Conservation (phyloP, 2,113 vertebrate species). For the Ailurus styani region DNA sequence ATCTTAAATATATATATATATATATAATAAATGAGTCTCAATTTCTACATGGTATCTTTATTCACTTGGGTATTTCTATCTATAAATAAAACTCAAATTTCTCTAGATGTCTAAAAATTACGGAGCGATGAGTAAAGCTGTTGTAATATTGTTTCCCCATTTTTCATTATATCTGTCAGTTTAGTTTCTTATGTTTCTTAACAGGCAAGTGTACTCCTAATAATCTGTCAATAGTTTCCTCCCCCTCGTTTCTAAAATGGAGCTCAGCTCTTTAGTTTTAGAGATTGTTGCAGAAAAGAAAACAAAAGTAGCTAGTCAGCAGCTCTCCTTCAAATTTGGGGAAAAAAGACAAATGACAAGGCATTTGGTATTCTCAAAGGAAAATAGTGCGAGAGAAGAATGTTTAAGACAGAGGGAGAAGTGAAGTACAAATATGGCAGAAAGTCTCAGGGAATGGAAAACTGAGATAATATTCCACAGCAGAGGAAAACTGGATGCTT, state of each 20-base stretch:
- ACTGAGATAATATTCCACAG: neutral
- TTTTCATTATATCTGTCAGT: neutral
- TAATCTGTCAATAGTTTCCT: neutral
- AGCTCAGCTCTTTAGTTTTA: neutral
- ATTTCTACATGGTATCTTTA: neutral
- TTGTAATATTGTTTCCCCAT: neutral
- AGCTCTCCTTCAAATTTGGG: neutral
- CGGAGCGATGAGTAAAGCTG: neutral
- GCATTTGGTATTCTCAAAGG: neutral
- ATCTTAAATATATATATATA: too few relatives aligned
- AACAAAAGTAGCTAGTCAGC: neutral
- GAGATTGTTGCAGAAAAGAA: neutral
- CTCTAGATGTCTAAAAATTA: neutral
- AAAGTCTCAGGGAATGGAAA: neutral
- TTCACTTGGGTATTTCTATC: neutral
- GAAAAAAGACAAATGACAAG: neutral
- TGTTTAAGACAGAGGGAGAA: neutral
- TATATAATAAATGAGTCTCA: neutral
- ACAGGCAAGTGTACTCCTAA: neutral
- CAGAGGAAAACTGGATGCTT: neutral
- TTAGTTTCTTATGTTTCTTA: neutral
- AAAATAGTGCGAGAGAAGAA: neutral
- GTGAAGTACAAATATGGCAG: rapidly evolving
- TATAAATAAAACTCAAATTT: neutral
- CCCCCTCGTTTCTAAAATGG: neutral